These are phyloP conservation scores for Poecile montanus DNA, from an alignment of 2,797 vertebrate species.

Conservation along the genomic window DNA sequence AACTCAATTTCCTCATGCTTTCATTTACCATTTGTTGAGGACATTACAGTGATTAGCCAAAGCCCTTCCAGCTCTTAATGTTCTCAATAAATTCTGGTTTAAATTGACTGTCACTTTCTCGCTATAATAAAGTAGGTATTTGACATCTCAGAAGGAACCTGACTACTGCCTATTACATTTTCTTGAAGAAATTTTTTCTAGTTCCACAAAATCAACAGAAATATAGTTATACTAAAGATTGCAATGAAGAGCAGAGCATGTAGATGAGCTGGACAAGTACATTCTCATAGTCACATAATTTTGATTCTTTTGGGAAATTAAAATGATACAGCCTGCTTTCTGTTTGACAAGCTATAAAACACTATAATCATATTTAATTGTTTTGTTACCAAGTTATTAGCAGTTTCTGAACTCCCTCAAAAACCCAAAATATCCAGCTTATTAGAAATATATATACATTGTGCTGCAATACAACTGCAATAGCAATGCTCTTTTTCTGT, in stretches of 20 bases:
- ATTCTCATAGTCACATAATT: background rate
- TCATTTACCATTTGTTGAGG: conserved; percentile 85
- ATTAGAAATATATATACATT: background rate
- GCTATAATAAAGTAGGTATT: conserved; percentile 79
- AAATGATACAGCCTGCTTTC: background rate
- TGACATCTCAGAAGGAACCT: conserved; percentile 75
- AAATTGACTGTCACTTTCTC: conserved; percentile 84
- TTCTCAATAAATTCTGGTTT: conserved; percentile 83
- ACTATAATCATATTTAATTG: background rate
- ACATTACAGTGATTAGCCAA: conserved; percentile 83
- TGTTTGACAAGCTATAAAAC: background rate
- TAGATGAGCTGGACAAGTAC: background rate
- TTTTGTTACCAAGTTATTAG: background rate
- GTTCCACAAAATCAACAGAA: conserved; percentile 48
- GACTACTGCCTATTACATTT: conserved; percentile 57
- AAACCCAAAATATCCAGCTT: conserved; percentile 7
- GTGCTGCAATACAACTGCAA: background rate
- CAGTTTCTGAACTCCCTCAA: background rate
- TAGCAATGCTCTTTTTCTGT: conserved; percentile 3
- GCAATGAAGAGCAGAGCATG: background rate
- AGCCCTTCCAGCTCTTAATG: conserved; percentile 82
- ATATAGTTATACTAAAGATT: background rate
- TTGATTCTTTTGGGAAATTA: background rate
- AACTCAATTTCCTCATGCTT: conserved; percentile 86
- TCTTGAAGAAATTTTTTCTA: conserved; percentile 37